A percentile compares a stretch with the other conserved stretches of the same genome.
Evolutionary conservation across 2,113 vertebrate genomes (phyloP).

Genomic region (Anolis sagrei): DNA sequence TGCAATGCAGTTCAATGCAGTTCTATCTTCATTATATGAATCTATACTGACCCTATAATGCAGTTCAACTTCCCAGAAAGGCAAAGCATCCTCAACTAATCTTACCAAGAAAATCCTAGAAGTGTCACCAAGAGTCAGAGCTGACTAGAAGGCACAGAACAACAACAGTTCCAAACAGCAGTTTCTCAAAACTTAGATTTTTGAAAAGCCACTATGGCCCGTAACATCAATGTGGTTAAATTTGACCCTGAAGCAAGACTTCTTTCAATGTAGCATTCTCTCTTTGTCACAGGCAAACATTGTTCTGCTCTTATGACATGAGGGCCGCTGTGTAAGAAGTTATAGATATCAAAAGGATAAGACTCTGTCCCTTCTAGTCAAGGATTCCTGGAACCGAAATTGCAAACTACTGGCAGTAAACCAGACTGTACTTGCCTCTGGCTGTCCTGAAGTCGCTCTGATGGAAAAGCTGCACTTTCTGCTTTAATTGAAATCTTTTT

Average conservation of each 20-base stretch:
- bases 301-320: not conserved
- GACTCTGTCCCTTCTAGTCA: not conserved
- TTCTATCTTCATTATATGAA: too few relatives aligned
- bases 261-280: accelerated
- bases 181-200: too few relatives aligned
- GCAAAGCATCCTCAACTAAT: not conserved
- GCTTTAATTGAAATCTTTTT: constrained; percentile 32
- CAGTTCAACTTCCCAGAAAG: not conserved
- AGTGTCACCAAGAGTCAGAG: too few relatives aligned
- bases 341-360: not conserved
- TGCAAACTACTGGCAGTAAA: not conserved
- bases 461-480: constrained; percentile 32
- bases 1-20: too few relatives aligned
- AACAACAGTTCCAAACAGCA: too few relatives aligned
- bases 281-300: accelerated
- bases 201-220: too few relatives aligned
- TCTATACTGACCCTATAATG: too few relatives aligned
- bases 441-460: constrained; percentile 21
- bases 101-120: too few relatives aligned
- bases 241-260: not conserved
- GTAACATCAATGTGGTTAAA: not conserved
- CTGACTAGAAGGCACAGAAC: too few relatives aligned
- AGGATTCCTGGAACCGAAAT: constrained; percentile 8
- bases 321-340: not conserved
- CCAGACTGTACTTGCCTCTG: not conserved